These are phyloP conservation scores for Chloebia gouldiae DNA, from an alignment of 2,113 vertebrate species.

Conservation along the genomic window DNA sequence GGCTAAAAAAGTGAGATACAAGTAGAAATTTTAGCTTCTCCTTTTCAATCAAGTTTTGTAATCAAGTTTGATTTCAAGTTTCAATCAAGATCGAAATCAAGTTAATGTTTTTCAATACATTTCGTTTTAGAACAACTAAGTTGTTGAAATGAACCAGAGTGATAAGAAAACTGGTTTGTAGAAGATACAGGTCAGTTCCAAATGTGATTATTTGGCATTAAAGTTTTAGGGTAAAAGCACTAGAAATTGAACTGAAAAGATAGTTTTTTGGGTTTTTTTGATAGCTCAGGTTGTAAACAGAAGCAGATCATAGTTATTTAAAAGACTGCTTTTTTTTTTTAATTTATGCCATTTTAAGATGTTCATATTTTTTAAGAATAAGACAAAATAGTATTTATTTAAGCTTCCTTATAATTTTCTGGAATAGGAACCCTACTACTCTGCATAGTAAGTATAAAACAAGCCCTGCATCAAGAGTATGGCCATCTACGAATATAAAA, in stretches of 20 bases:
- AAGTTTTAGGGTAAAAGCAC: not conserved
- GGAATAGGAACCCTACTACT: not conserved
- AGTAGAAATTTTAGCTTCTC: not conserved
- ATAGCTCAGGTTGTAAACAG: not conserved
- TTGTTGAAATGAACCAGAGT: not conserved
- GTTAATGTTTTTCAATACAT: not conserved
- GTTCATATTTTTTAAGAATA: not conserved
- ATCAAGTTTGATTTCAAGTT: too few species aligned
- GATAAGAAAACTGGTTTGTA: not conserved
- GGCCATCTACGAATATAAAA: not conserved
- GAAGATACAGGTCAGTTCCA: not conserved
- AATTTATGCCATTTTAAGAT: not conserved
- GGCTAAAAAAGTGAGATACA: not conserved
- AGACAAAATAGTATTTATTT: not conserved
- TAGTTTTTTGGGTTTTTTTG: accelerated
- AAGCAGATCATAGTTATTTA: not conserved
- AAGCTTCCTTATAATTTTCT: not conserved
- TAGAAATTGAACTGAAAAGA: not conserved
- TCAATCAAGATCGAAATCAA: too few species aligned
- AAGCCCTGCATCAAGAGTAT: not conserved
- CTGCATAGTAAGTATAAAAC: not conserved
- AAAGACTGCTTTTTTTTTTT: not conserved
- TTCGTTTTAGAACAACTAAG: not conserved
- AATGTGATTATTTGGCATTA: not conserved
- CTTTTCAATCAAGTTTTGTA: accelerated